Base-by-base conservation (phyloP, 2,888 invertebrate species). In the Philhelius pedissequus region DNA sequence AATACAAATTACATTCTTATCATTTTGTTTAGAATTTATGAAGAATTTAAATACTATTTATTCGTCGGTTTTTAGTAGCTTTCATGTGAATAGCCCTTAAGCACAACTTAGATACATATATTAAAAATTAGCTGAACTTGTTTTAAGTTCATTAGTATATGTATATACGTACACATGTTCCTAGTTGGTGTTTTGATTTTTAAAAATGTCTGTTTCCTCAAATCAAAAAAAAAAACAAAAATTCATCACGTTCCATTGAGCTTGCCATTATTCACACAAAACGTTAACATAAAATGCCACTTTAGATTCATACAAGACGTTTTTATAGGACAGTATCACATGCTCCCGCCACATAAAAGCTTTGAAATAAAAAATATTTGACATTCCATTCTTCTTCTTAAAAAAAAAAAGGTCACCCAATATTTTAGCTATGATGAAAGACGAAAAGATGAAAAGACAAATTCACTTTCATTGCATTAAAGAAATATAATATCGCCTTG, bases 341-440 rank as follows among this genome's bases (percentile, higher is more conserved):
- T 11, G 7, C 1, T 35, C n/a, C 2, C 5, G n/a, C 40, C 56
- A 66, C 35, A 56, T 40, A 27, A 43, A 62, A 71, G 66, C 70
- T 48, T 50, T 71, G 75, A 75, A 70, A 79, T 75, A 40, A 75
- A 40, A 75, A 84, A 75, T 43, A 84, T 66, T 56, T 56, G 32
- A 35, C 35, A 58, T 71, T 75, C 60, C 83, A 79, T 71, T 79
- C n/a, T n/a, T n/a, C n/a, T n/a, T n/a, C n/a, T n/a, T n/a, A n/a
- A n/a, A n/a, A n/a, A 68, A 18, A 76, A 80, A 70, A 54, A 66
- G 66, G 70, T 66, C 75, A 79, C 54, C 52, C 48, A 70, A 79
- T 74, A 11, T 2, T 18, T n/a, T n/a, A n/a, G n/a, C n/a, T n/a
- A n/a, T n/a, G n/a, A n/a, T n/a, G n/a, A n/a, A n/a, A n/a, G n/a